Evolutionary conservation across 2,797 vertebrate genomes (phyloP).

Genomic region (Menidia menidia): DNA sequence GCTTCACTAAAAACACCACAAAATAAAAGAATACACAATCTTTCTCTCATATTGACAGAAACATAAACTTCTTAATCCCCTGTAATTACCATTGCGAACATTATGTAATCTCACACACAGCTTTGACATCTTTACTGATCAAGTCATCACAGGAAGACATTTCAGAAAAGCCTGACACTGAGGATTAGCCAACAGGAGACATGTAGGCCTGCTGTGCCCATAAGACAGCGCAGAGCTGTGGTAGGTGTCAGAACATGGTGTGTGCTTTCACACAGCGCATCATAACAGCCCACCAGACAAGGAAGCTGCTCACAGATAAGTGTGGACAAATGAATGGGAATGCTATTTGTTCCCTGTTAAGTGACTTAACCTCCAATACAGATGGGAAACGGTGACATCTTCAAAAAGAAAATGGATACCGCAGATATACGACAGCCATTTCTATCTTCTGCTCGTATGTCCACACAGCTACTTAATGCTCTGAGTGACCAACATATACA

Average conservation of each 20-base stretch:
- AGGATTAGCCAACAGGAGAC: slow-evolving; percentile 1
- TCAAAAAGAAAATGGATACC: neutral
- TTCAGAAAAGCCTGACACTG: slow-evolving; percentile 2
- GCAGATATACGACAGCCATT: slow-evolving; percentile 2
- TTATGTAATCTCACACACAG: neutral
- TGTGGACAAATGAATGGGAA: slow-evolving; percentile 35
- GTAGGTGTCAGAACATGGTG: slow-evolving; percentile 8
- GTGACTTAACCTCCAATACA: slow-evolving; percentile 32
- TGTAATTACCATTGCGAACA: neutral
- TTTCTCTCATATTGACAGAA: neutral
- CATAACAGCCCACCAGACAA: slow-evolving; percentile 4
- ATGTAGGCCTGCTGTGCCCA: slow-evolving; percentile 5
- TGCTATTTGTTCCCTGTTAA: slow-evolving; percentile 38
- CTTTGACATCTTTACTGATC: neutral
- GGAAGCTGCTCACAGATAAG: slow-evolving; percentile 36
- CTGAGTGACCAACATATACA: slow-evolving; percentile 22
- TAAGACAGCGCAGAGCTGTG: slow-evolving; percentile 10
- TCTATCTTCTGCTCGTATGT: slow-evolving; percentile 4
- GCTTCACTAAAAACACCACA: neutral
- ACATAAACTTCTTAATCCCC: neutral
- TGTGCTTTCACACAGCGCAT: slow-evolving; percentile 21
- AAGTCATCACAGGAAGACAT: neutral
- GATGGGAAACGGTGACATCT: slow-evolving; percentile 29
- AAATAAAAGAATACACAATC: neutral
- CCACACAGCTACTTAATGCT: slow-evolving; percentile 34